A percentile compares a stretch with the other conserved stretches of the same genome.
Evolutionary conservation across 92 coral and sea anemone genomes (phyloP).

Genomic region (Porites divaricata): DNA sequence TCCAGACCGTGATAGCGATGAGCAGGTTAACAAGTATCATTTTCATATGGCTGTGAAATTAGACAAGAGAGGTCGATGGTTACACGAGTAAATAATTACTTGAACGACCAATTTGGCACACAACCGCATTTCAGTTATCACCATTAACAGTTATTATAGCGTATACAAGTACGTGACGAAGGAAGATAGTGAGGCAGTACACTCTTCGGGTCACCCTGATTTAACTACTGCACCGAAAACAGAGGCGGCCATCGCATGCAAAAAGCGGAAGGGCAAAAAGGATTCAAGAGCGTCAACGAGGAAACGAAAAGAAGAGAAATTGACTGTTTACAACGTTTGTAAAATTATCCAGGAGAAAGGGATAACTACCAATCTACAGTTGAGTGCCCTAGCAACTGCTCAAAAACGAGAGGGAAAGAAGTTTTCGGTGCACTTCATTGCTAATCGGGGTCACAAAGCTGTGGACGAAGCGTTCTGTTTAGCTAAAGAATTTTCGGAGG

Average conservation of each 20-base stretch:
- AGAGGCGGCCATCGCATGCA: not conserved
- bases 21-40: slow-evolving; percentile 16
- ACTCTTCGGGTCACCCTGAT: slow-evolving; percentile 56
- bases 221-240: slow-evolving; percentile 37
- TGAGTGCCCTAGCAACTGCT: no score
- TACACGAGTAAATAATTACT: slow-evolving; percentile 40
- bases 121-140: no score
- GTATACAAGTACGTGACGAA: no score
- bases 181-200: slow-evolving; percentile 37
- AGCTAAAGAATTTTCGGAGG: no score
- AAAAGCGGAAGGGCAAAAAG: slow-evolving; percentile 3
- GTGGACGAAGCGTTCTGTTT: no score
- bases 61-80: slow-evolving; percentile 45
- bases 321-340: slow-evolving; percentile 45
- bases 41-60: slow-evolving; percentile 51
- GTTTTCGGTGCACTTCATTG: no score
- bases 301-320: slow-evolving; percentile 20
- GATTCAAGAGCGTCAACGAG: not conserved
- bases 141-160: no score
- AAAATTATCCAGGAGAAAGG: no score
- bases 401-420: no score
- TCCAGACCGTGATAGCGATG: not conserved
- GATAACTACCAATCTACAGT: no score
- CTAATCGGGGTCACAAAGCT: no score
- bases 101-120: slow-evolving; percentile 39